Base-by-base conservation (phyloP, 2,888 invertebrate genomes). In the Steinernema carpocapsae region DNA sequence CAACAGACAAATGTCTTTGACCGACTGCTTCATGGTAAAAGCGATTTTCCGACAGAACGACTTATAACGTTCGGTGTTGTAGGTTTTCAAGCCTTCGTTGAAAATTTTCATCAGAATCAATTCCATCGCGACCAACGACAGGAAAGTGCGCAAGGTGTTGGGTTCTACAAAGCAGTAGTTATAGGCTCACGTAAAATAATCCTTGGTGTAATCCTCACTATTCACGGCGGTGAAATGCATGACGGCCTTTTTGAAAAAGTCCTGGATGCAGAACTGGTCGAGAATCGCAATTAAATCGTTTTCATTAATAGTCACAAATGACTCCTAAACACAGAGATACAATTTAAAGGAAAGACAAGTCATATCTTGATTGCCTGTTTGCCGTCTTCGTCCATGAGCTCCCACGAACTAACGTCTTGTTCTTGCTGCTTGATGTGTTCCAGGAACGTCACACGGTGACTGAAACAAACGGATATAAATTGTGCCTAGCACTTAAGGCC, bases 31-130 rank as follows among this genome's bases (percentile, higher is more conserved):
- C 52, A 72, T 72, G n/a, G 71, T 29, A 19, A 74, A 24, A 3
- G 37, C 45, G 14, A 70, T 59, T 14, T 45, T n/a, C n/a, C 56
- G 19, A 59, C 42, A 29, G 24, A 71, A 79, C 56, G 22, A 86
- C 85, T 83, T 82, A 64, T 86, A 76, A 71, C 78, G 73, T 32
- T 82, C 84, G 17, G 80, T 84, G 71, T 86, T 81, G 72, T 87
- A 86, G 6, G 81, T 80, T 29, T 82, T 77, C 51, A 87, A 73
- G 3, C 87, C 87, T 45, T 87, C 83, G 72, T 83, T 78, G 43
- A 85, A 77, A 37, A 86, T 73, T 71, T 85, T 86, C 19, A 79
- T 42, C 42, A 80, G 45, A 10, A 78, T 76, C 52, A 81, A 71
- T 51, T 74, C 71, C 64, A 82, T 80, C 4, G 86, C 83, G 46